Evolutionary conservation across 2,113 vertebrate genomes (phyloP).

Genomic region (Scophthalmus maximus): DNA sequence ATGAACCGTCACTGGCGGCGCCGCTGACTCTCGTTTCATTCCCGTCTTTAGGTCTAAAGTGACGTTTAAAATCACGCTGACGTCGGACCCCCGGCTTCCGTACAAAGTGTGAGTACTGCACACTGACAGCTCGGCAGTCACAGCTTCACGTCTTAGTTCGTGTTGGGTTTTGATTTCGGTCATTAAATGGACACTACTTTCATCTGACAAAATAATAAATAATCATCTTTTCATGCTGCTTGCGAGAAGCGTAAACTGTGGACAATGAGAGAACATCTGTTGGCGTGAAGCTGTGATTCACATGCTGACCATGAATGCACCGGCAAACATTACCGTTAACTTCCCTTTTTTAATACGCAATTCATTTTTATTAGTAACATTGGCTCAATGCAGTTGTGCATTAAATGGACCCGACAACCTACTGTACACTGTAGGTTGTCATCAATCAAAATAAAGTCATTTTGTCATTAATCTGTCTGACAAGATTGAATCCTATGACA

Average conservation of each 20-base stretch:
- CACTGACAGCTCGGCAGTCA: slow-evolving; percentile 68
- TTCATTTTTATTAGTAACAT: no score
- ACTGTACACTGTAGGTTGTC: no score
- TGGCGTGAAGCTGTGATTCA: slow-evolving; percentile 19
- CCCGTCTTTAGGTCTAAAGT: slow-evolving; percentile 82
- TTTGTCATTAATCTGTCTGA: no score
- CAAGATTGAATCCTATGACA: no score
- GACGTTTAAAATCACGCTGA: slow-evolving; percentile 88
- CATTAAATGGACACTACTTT: no score
- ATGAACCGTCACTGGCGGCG: accelerated
- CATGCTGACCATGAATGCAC: not conserved
- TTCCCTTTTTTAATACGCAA: not conserved
- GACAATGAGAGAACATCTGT: slow-evolving; percentile 26
- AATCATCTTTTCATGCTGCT: not conserved
- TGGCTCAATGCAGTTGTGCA: no score
- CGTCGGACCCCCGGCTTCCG: slow-evolving; percentile 85
- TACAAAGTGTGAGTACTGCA: slow-evolving; percentile 84
- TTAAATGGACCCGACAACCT: no score
- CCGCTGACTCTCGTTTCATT: not conserved
- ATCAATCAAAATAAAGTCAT: no score
- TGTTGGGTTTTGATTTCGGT: no score
- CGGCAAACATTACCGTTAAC: not conserved
- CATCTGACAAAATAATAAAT: no score
- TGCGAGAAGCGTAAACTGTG: not conserved
- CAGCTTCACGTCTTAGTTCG: not conserved